These are phyloP conservation scores for Melipona quadrifasciata DNA, from an alignment of 1,140 invertebrate species.

Conservation along the genomic window DNA sequence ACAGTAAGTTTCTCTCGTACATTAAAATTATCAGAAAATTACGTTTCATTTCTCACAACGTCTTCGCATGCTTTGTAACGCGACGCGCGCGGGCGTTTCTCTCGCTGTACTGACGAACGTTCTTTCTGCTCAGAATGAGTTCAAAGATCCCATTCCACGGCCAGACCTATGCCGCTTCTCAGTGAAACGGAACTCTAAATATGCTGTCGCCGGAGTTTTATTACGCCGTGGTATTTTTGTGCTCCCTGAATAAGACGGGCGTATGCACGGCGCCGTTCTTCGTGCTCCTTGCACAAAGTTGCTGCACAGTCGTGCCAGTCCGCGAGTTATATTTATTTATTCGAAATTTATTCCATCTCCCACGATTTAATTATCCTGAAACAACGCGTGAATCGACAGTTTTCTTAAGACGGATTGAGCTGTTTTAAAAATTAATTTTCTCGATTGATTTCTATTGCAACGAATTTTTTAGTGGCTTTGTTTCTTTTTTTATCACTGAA, in stretches of 20 bases:
- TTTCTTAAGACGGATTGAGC: too few relatives aligned
- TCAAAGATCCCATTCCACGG: slow-evolving; percentile 50
- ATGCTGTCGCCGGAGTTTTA: slow-evolving; percentile 32
- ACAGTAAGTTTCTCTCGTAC: too few relatives aligned
- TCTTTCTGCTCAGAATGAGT: slow-evolving; percentile 33
- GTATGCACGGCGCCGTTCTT: background rate
- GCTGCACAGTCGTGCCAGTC: background rate
- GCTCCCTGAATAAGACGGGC: background rate
- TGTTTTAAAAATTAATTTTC: too few relatives aligned
- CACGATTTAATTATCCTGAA: too few relatives aligned
- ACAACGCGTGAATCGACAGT: too few relatives aligned
- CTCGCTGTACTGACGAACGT: slow-evolving; percentile 8
- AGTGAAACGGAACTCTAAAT: slow-evolving; percentile 46
- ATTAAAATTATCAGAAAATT: too few relatives aligned
- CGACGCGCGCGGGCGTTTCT: background rate
- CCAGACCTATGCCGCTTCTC: slow-evolving; percentile 25
- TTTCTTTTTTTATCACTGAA: too few relatives aligned
- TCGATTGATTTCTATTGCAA: too few relatives aligned
- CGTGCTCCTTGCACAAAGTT: background rate
- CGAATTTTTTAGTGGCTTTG: too few relatives aligned
- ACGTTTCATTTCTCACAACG: too few relatives aligned
- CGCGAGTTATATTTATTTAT: background rate
- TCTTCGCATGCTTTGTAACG: too few relatives aligned
- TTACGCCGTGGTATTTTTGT: slow-evolving; percentile 40
- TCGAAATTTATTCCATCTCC: too few relatives aligned